Base-by-base conservation (phyloP, 1,140 invertebrate genomes). In the Plodia interpunctella region DNA sequence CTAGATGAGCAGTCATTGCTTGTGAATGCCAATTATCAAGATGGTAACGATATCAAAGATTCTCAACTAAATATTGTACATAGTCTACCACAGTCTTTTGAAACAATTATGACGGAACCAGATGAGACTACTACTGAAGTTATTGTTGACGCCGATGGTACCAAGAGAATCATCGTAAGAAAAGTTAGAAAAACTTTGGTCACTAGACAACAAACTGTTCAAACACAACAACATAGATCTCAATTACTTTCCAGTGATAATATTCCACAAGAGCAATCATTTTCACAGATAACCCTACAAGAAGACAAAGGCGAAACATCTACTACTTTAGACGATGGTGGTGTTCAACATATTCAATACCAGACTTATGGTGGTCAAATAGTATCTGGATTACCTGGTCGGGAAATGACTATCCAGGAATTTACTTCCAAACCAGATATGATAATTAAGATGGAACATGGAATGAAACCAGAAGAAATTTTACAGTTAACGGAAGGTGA, bases 121-220 rank as follows among this genome's bases (percentile, higher is more conserved):
- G 94, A 95, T 80, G 93, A 95, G 74, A 94, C 93, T 9, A 94
- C 93, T 1, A 95, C 94, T 9, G 94, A 96, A 85, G 93, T 96
- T 1, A 92, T 96, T 6, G 94, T 95, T 0, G 94, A 95, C 68
- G 91, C 94, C 20, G 94, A 96, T 83, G 95, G 95, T n/a, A 95
- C 94, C 0, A 95, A 94, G 67, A 91, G 94, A 65, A 95, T 96
- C 59, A 94, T 96, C 52, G 93, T 96, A 0, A 93, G 92, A 62
- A 95, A 95, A 82, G 80, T 94, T 3, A 86, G 91, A 65, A 90
- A 90, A 72, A 92, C 91, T 6, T 77, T 92, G 13, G 88, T 92
- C 6, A 88, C 91, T 21, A 78, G 90, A 57, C 91, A 92, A 72
- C 91, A 92, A 72, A 82, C 87, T 13, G 54, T 91, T 17, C 89